phyloP scores from a whole-genome alignment of 2,888 invertebrate genomes.

The Folsomia manolachei region DNA sequence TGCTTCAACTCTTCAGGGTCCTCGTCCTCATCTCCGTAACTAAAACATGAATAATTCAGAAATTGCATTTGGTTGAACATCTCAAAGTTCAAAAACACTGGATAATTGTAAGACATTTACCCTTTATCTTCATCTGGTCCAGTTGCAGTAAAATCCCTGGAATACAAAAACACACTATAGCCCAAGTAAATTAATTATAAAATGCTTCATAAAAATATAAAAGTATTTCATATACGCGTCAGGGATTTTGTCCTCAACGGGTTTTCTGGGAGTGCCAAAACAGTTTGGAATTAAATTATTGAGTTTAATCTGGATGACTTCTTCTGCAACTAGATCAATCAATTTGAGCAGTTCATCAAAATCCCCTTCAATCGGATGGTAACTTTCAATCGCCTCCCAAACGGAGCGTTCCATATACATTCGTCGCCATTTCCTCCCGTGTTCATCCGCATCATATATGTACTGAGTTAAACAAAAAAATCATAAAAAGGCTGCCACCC shows the following conservation, averaged over 20 bases:
- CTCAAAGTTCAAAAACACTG: neutral
- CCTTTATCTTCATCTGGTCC: conserved; percentile 33
- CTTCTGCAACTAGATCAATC: conserved; percentile 33
- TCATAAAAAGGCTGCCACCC: neutral
- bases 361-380: conserved; percentile 45
- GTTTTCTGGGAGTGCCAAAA: conserved; percentile 42
- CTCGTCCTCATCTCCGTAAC: conserved; percentile 16
- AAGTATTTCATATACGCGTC: conserved; percentile 17
- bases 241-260: conserved; percentile 25
- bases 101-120: neutral
- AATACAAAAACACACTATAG: neutral
- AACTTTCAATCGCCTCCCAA: conserved; percentile 42
- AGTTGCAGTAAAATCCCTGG: neutral
- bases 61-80: neutral
- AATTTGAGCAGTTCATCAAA: conserved; percentile 31
- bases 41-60: no score
- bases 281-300: conserved; percentile 47
- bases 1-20: neutral
- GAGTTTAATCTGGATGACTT: conserved; percentile 39
- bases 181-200: neutral
- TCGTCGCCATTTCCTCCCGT: conserved; percentile 39
- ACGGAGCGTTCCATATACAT: conserved; percentile 44
- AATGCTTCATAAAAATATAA: neutral
- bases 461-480: neutral
- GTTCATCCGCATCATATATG: conserved; percentile 28